A percentile compares a stretch with the other conserved stretches of the same genome.
These are phyloP conservation scores for Australoheros scitulus DNA, from an alignment of 2,113 vertebrate species.

Conservation along the genomic window DNA sequence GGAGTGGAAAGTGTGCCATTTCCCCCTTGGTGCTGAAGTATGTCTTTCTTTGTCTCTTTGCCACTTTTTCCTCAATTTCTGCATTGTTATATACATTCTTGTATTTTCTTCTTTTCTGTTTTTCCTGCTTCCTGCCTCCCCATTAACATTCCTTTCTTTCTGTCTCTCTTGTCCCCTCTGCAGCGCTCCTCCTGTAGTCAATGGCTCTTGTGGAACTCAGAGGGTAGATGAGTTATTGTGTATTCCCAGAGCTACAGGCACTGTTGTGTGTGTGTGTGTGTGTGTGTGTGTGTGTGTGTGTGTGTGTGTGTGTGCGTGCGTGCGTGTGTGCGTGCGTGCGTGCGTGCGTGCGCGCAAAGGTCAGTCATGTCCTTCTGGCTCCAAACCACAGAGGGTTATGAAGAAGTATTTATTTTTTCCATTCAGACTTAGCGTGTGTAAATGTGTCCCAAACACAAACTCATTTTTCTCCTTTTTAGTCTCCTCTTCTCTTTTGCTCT, in stretches of 20 bases:
- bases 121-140: conserved; percentile 2
- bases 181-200: conserved; percentile 36
- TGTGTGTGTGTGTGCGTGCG: neutral
- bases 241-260: conserved; percentile 25
- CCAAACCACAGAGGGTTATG: conserved; percentile 29
- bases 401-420: conserved; percentile 38
- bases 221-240: conserved; percentile 48
- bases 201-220: conserved; percentile 33
- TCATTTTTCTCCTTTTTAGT: neutral
- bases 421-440: conserved; percentile 38
- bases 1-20: neutral
- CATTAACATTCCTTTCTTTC: neutral
- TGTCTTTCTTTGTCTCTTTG: conserved; percentile 1
- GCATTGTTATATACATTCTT: neutral
- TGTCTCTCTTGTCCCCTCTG: conserved; percentile 33
- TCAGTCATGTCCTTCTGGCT: conserved; percentile 41
- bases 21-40: neutral
- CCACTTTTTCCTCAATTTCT: neutral
- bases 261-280: conserved; percentile 8
- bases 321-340: neutral
- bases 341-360: conserved; percentile 19
- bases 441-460: neutral
- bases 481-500: neutral
- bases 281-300: neutral
- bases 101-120: neutral